Evolutionary conservation across 2,113 vertebrate genomes (phyloP).

Genomic region (Myrmophylax atrothorax): DNA sequence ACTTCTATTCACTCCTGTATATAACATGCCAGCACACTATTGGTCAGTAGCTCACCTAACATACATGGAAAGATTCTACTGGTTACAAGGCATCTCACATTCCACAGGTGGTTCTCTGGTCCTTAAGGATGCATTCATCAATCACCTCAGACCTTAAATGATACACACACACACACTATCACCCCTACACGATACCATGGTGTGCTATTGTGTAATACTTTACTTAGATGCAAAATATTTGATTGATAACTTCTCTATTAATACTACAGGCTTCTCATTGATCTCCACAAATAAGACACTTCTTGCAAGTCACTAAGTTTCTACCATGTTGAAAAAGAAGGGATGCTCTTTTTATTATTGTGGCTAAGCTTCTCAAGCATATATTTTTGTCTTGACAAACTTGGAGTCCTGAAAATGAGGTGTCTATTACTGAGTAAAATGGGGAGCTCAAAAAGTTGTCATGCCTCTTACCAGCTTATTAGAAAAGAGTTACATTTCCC

Average conservation of each 20-base stretch:
- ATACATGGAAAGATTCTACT: too few relatives aligned
- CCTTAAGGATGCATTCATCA: too few relatives aligned
- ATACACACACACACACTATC: too few relatives aligned
- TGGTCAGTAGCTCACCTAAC: too few relatives aligned
- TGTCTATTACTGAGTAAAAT: neutral
- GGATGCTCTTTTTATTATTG: neutral
- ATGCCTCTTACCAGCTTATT: neutral
- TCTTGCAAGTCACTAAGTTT: neutral
- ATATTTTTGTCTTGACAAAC: neutral
- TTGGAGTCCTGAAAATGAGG: neutral
- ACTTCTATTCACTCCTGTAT: too few relatives aligned
- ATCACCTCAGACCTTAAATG: too few relatives aligned
- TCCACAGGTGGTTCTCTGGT: too few relatives aligned
- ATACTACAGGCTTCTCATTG: neutral
- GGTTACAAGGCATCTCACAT: too few relatives aligned
- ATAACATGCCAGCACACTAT: too few relatives aligned
- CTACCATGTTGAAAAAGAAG: neutral
- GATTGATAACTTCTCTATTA: neutral
- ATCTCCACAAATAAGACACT: neutral
- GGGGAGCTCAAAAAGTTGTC: neutral
- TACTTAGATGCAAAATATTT: neutral
- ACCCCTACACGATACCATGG: neutral
- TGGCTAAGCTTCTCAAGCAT: neutral
- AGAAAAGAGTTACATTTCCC: neutral
- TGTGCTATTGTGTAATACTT: neutral